Evolutionary conservation across 2,888 invertebrate genomes (phyloP).

Genomic region (Argyresthia goedartella): DNA sequence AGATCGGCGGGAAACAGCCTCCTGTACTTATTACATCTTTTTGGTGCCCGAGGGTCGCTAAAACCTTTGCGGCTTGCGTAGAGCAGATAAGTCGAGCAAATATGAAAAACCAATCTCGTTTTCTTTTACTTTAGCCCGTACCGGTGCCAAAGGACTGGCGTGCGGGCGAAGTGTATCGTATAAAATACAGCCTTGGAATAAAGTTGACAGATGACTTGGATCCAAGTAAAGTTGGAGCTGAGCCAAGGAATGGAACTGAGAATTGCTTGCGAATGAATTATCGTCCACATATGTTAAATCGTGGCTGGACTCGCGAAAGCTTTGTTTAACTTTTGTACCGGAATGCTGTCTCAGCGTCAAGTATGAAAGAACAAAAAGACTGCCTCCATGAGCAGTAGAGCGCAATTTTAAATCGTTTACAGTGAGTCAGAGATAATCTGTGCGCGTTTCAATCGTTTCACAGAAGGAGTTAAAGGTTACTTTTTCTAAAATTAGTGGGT

Average conservation of each 20-base stretch:
- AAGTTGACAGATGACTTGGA: constrained; percentile 48
- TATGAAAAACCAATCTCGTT: constrained; percentile 1
- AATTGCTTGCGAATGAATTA: constrained; percentile 43
- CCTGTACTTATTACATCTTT: constrained; percentile 1
- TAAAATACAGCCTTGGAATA: constrained; percentile 34
- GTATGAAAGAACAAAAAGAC: neutral
- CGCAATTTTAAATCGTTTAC: constrained; percentile 8
- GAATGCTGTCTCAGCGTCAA: constrained; percentile 17
- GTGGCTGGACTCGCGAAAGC: constrained; percentile 8
- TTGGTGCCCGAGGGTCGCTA: neutral
- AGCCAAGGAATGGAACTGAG: constrained; percentile 38
- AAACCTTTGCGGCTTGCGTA: neutral
- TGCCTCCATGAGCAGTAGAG: constrained; percentile 1
- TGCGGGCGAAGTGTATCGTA: constrained; percentile 21
- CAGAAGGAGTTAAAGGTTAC: constrained; percentile 31
- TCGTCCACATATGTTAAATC: constrained; percentile 26
- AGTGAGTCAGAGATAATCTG: constrained; percentile 41
- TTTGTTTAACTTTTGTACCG: neutral
- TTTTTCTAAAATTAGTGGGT: constrained; percentile 57
- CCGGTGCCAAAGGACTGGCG: constrained; percentile 12
- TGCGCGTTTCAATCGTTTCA: constrained; percentile 27
- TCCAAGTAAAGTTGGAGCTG: constrained; percentile 39
- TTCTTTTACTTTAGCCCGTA: constrained; percentile 7
- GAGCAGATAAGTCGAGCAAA: neutral
- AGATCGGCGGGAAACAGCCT: neutral